phyloP scores from a whole-genome alignment of 1,140 invertebrate species.

The Leptinotarsa undecemlineata region DNA sequence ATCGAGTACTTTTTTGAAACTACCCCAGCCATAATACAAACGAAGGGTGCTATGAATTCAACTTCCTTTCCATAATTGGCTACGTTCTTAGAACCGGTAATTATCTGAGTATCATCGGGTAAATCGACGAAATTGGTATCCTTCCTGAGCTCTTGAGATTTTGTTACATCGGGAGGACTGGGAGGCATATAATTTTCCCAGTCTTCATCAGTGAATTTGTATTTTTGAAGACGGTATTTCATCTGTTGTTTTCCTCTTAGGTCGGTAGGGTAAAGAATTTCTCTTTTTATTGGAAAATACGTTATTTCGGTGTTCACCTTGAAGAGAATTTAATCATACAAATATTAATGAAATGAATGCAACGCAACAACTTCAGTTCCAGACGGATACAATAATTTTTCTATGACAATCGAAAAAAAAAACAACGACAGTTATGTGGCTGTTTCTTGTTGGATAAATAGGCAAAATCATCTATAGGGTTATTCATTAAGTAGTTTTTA shows the following conservation, averaged over 20 bases:
- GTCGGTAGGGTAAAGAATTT: slow-evolving; percentile 39
- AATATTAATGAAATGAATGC: too few species aligned
- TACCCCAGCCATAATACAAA: slow-evolving; percentile 60
- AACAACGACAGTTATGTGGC: too few species aligned
- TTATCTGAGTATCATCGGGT: slow-evolving; percentile 59
- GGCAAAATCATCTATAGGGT: too few species aligned
- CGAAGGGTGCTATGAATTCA: slow-evolving; percentile 57
- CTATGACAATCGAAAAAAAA: too few species aligned
- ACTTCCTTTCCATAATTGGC: slow-evolving; percentile 46
- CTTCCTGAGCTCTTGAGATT: slow-evolving; percentile 56
- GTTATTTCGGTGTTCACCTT: slow-evolving; percentile 42
- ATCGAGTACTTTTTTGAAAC: slow-evolving; percentile 60
- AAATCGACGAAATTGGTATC: slow-evolving; percentile 59
- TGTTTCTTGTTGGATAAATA: too few species aligned
- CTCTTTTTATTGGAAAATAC: slow-evolving; percentile 37
- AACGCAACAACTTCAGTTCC: too few species aligned
- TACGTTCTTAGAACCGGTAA: slow-evolving; percentile 55
- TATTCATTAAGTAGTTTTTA: too few species aligned
- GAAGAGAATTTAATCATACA: not conserved
- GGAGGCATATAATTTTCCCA: slow-evolving; percentile 33
- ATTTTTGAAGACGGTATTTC: slow-evolving; percentile 24
- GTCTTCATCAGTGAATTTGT: slow-evolving; percentile 19
- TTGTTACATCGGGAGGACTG: slow-evolving; percentile 43
- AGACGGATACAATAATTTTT: too few species aligned
- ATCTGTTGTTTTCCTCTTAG: slow-evolving; percentile 35